phyloP scores from a whole-genome alignment of 2,113 vertebrate genomes.

The Pelmatolapia mariae region DNA sequence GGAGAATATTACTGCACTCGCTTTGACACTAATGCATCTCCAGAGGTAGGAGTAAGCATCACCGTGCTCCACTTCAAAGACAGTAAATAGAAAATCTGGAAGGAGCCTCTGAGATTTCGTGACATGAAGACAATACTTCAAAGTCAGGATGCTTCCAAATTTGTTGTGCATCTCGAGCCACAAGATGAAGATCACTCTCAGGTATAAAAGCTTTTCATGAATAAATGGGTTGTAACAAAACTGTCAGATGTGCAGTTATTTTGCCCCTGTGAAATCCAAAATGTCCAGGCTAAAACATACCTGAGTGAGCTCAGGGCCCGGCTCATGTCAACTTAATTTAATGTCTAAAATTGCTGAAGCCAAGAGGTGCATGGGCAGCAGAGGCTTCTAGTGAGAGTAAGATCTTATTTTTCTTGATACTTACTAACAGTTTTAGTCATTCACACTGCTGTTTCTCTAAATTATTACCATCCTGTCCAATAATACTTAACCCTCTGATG shows the following conservation, averaged over 20 bases:
- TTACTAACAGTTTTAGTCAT: not conserved
- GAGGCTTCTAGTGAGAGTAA: not conserved
- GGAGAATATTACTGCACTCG: not conserved
- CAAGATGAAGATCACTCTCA: not conserved
- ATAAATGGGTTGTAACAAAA: not conserved
- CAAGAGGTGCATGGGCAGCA: not conserved
- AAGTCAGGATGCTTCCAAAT: conserved; percentile 4
- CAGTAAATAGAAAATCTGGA: not conserved
- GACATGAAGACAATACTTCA: not conserved
- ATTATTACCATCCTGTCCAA: not conserved
- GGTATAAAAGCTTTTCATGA: not conserved
- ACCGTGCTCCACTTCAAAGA: not conserved
- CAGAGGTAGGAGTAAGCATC: not conserved
- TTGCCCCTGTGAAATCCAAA: not conserved
- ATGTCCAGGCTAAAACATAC: not conserved
- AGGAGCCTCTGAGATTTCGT: not conserved
- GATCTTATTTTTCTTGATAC: not conserved
- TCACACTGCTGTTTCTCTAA: not conserved
- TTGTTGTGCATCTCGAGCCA: not conserved
- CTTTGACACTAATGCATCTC: conserved; percentile 1
- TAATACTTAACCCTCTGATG: not conserved
- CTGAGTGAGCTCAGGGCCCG: not conserved
- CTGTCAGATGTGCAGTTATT: not conserved
- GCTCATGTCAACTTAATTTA: not conserved
- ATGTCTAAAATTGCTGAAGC: not conserved